Percentiles rank a stretch among this genome's conserved stretches.
These are phyloP conservation scores for Gortyna flavago DNA, from an alignment of 2,888 invertebrate genomes.

Conservation along the genomic window DNA sequence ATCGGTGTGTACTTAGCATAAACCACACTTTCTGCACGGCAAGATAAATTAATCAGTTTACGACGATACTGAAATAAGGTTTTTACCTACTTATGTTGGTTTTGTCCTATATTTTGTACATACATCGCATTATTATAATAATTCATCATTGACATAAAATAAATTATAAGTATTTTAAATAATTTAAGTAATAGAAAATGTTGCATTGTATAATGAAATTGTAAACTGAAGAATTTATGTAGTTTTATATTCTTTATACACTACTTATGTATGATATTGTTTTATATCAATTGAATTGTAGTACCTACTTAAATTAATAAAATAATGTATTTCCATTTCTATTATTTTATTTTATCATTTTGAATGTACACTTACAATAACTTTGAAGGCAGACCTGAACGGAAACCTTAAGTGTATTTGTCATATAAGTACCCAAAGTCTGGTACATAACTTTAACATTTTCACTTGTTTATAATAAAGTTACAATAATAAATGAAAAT, in stretches of 20 bases:
- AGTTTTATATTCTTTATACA: slow-evolving; percentile 28
- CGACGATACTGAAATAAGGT: not conserved
- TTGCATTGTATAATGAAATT: not conserved
- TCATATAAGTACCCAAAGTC: slow-evolving; percentile 61
- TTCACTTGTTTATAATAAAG: slow-evolving; percentile 64
- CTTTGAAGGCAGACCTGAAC: slow-evolving; percentile 73
- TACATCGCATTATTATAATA: not conserved
- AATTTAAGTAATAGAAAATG: not conserved
- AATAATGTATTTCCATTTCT: slow-evolving; percentile 55
- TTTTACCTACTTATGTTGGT: not conserved
- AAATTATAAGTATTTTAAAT: not conserved
- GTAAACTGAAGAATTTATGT: slow-evolving; percentile 22
- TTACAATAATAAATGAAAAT: slow-evolving; percentile 64
- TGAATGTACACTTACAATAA: slow-evolving; percentile 78
- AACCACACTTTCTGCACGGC: not conserved
- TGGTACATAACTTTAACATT: slow-evolving; percentile 58
- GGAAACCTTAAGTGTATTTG: slow-evolving; percentile 61
- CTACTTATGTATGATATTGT: slow-evolving; percentile 3
- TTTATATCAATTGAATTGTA: slow-evolving; percentile 15
- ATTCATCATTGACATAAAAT: slow-evolving; percentile 3
- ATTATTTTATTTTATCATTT: slow-evolving; percentile 72
- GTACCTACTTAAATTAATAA: slow-evolving; percentile 48
- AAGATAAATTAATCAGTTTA: not conserved
- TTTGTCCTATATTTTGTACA: slow-evolving; percentile 1
- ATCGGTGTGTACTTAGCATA: not conserved